Evolutionary conservation across 1,140 invertebrate genomes (phyloP).

Genomic region (Orussus abietinus): DNA sequence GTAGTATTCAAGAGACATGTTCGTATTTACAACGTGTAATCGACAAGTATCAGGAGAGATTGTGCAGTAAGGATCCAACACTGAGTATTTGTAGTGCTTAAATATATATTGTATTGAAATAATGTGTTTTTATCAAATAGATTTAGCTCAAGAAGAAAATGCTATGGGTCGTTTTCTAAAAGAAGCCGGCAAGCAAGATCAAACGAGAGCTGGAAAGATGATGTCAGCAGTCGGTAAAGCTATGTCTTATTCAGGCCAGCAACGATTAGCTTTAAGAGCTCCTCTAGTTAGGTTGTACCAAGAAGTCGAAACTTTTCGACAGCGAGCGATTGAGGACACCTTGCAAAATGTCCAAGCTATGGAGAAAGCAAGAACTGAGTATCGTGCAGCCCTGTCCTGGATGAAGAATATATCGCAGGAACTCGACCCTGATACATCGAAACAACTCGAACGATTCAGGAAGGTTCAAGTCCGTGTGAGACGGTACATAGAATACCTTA

Average conservation of each 20-base stretch:
- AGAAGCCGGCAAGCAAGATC: constrained; percentile 87
- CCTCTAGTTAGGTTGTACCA: constrained; percentile 88
- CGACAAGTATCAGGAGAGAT: constrained; percentile 89
- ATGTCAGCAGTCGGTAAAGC: constrained; percentile 93
- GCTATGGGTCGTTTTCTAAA: constrained; percentile 92
- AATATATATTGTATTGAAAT: background rate
- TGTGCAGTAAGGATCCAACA: constrained; percentile 74
- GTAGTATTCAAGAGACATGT: constrained; percentile 91
- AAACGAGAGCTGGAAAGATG: constrained; percentile 86
- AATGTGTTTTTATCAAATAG: constrained; percentile 37
- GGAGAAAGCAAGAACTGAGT: constrained; percentile 95
- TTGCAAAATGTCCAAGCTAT: constrained; percentile 84
- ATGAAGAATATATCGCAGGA: constrained; percentile 98
- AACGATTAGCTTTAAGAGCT: constrained; percentile 79
- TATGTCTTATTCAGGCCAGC: constrained; percentile 91
- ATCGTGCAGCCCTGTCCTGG: constrained; percentile 93
- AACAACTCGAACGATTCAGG: constrained; percentile 93
- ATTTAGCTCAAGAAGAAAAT: constrained; percentile 92
- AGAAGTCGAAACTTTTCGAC: constrained; percentile 95
- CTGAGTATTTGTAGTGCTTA: background rate
- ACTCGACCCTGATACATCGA: constrained; percentile 93
- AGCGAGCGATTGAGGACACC: constrained; percentile 91
- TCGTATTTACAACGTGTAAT: constrained; percentile 84
- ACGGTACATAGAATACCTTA: constrained; percentile 31
- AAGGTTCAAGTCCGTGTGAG: constrained; percentile 78